Base-by-base conservation (phyloP, 37 sponge, comb jelly and placozoan species). In the Mnemiopsis leidyi region DNA sequence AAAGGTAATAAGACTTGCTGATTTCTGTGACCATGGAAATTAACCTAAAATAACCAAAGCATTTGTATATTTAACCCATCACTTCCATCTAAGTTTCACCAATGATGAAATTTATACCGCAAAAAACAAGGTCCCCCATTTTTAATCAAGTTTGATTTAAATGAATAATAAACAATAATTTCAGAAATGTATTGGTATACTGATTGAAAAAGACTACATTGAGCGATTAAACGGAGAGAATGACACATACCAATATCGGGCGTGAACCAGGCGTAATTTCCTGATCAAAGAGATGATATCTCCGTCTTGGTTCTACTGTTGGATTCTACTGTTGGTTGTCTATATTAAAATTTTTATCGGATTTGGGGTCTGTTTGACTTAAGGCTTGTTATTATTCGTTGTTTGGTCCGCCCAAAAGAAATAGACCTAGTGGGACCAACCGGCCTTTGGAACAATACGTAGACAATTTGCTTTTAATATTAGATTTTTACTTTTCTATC, bases 161-260 rank as follows among this genome's bases (percentile, higher is more conserved):
- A n/a, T n/a, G n/a, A n/a, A n/a, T n/a, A n/a, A n/a, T n/a, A n/a
- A n/a, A n/a, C n/a, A n/a, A n/a, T n/a, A n/a, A n/a, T 29, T 94
- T 3, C 93, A 97, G 97, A 96, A 96, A 95, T 97, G 97, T 69
- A 98, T 98, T 16, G 99, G 97, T 92, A 95, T 99, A 30, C 93
- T 99, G 88, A 99, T 99, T 35, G 99, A 99, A 77, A 99, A 99
- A 90, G 98, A 99, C 77, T 99, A 96, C 69, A 77, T 99, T 48
- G 97, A 97, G 71, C 37, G 99, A 93, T 96, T 97, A 21, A 97
- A 97, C 48, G 97, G 97, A 69, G 94, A 95, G 31, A 99, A 97
- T 35, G 99, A 99, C 92, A 93, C 94, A 7, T 99, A 99, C 93
- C 93, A 96, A 92, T 99, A 99, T 85, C 76, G 97, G 35, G 98